A percentile compares a stretch with the other conserved stretches of the same genome.
Conservation (phyloP, 1,140 invertebrate genomes). For the Lerema accius region DNA sequence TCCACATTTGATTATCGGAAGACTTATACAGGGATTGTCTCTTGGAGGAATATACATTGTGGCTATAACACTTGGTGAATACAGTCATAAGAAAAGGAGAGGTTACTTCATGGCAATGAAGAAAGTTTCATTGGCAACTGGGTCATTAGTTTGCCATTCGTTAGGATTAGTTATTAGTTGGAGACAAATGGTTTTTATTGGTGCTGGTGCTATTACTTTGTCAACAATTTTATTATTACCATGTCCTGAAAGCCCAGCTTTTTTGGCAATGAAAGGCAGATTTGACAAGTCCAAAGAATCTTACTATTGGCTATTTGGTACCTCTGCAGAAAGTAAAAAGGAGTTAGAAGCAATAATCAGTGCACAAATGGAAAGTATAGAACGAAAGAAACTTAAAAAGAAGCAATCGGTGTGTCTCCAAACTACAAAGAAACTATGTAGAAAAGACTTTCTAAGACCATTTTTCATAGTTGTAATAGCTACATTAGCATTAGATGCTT, state of each 20-base stretch:
- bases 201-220: slow-evolving; percentile 22
- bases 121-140: slow-evolving; percentile 39
- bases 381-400: slow-evolving; percentile 6
- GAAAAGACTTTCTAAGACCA: slow-evolving; percentile 46
- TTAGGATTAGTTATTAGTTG: slow-evolving; percentile 41
- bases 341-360: slow-evolving; percentile 15
- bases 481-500: slow-evolving; percentile 46
- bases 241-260: slow-evolving; percentile 55
- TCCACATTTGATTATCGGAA: not conserved
- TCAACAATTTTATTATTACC: slow-evolving; percentile 39
- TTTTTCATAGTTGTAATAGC: slow-evolving; percentile 43
- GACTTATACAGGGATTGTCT: slow-evolving; percentile 5
- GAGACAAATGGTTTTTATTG: slow-evolving; percentile 43
- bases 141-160: slow-evolving; percentile 44
- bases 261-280: slow-evolving; percentile 44
- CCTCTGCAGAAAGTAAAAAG: slow-evolving; percentile 30
- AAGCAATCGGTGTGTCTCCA: not conserved
- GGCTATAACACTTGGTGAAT: slow-evolving; percentile 1
- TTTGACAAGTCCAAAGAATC: slow-evolving; percentile 39
- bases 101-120: slow-evolving; percentile 47
- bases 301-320: slow-evolving; percentile 36
- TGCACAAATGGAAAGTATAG: slow-evolving; percentile 35
- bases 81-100: slow-evolving; percentile 38
- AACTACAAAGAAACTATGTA: slow-evolving; percentile 1
- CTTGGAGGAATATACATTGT: slow-evolving; percentile 5